phyloP scores from a whole-genome alignment of 2,113 vertebrate species.

The Charadrius vociferus region DNA sequence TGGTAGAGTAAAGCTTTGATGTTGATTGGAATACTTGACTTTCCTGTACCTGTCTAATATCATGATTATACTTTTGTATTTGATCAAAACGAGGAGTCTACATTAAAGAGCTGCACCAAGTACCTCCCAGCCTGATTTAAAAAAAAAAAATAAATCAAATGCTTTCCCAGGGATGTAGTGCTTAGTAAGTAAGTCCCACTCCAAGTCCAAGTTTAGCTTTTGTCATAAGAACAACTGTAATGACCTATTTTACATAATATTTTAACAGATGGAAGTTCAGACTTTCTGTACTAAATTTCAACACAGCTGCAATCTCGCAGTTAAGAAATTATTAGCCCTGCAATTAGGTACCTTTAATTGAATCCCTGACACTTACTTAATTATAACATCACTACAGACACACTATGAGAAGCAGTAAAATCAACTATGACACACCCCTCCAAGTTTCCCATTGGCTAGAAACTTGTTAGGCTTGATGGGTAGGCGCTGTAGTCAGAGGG shows the following conservation, averaged over 20 bases:
- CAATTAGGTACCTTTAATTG: slow-evolving; percentile 55
- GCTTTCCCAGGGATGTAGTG: background rate
- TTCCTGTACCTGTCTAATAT: slow-evolving; percentile 16
- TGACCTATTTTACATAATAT: background rate
- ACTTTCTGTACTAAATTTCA: background rate
- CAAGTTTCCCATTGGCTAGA: slow-evolving; percentile 52
- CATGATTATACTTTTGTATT: background rate
- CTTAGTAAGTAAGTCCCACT: background rate
- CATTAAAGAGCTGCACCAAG: background rate
- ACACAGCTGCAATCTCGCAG: slow-evolving; percentile 8
- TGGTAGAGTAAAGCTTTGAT: slow-evolving; percentile 21
- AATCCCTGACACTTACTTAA: slow-evolving; percentile 47
- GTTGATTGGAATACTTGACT: slow-evolving; percentile 31
- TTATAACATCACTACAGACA: slow-evolving; percentile 41
- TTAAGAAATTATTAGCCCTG: slow-evolving; percentile 39
- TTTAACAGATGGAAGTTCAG: background rate
- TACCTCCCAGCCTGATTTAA: background rate
- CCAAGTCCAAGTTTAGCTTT: background rate
- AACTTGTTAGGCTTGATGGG: slow-evolving; percentile 35
- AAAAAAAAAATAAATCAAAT: background rate
- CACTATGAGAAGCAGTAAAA: slow-evolving; percentile 9
- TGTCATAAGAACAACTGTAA: background rate
- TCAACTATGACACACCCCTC: slow-evolving; percentile 46
- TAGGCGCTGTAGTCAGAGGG: background rate
- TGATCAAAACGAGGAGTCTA: background rate